Base-by-base conservation (phyloP, 1,140 invertebrate species). In the Kradibia gibbosae region DNA sequence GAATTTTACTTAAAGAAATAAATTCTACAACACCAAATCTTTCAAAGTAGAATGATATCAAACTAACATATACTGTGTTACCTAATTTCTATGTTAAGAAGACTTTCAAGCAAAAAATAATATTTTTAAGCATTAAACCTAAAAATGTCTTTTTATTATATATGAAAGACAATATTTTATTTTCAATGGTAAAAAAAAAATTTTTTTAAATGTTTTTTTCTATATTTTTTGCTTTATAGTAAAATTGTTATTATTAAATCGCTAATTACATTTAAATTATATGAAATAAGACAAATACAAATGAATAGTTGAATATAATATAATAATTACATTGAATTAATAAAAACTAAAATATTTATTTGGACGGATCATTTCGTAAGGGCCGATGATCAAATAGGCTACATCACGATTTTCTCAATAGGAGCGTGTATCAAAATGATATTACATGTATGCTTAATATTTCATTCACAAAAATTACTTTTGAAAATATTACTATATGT, bases 341-440 rank as follows among this genome's bases (percentile, higher is more conserved):
- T 76, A 76, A 77, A 45, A 73, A 78, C 20, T 78, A 77, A 72
- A 78, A 71, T 77, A 77, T 65, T 57, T 78, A 74, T 78, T 82
- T 82, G 81, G 81, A 82, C 81, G 81, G 81, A 70, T 82, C 50
- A 78, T 82, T 53, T 48, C 73, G 67, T 78, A 78, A 82, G 81
- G 81, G 81, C 67, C 42, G 76, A 82, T 20, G 36, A 25, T 74
- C 67, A 31, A 36, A 62, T 72, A 15, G 42, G 50, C 67, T 39
- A 78, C 55, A 48, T 25, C 80, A 60, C 81, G 70, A 62, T 78
- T 75, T 48, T 72, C 13, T 76, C 55, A 39, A 76, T 55, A 28
- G 70, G 67, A 50, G 36, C 72, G 62, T 78, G 67, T 78, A 73
- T 25, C 55, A 71, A 60, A 60, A 75, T 70, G 67, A 45, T 42